Evolutionary conservation across 1,140 invertebrate species (phyloP), one percentile per base, ranked within the genome.

Genomic region (Hesperophylax magnus): DNA sequence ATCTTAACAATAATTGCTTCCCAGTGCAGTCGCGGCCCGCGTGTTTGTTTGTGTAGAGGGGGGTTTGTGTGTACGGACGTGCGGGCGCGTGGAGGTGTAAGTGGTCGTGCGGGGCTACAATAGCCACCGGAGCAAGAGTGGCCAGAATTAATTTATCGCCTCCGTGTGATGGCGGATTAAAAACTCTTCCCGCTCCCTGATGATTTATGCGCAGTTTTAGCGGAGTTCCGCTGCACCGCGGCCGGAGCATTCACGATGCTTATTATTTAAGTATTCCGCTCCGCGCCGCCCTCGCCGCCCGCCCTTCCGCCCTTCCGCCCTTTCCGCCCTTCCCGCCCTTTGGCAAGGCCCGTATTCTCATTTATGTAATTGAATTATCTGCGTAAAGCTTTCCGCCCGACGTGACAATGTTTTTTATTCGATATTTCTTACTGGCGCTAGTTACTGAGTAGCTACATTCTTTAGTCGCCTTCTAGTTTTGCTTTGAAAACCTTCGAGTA

Each of bases 141-240:
- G 79, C 65, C 39, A 60, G 81, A 82, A 80, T 82, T 82, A 82
- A 82, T 82, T 82, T 82, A 82, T 82, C 72, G 77, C 81, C 72
- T 53, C 31, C 58, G 77, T 81, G 63, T 77, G 80, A 77, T 77
- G 81, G 39, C 72, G 81, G 77, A 82, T 82, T 79, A 82, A 75
- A 82, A 77, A 75, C 65, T 71, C 54, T 74, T 58, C 22, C 78
- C 65, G 56, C 67, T 82, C 74, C 75, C 56, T n/a, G 61, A 63
- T 82, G 81, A 82, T 82, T 82, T 82, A 82, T 82, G 24, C 39
- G 52, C 27, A 54, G 75, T 77, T 77, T 77, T 82, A 78, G 74
- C 47, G 20, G 24, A 81, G 75, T 69, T 56, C 60, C 53, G 75
- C 39, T 81, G 80, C 80, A 71, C 63, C 65, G 22, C 72, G 27